A percentile compares a stretch with the other conserved stretches of the same genome.
Conservation (phyloP, 2,113 vertebrate genomes). For the Corythornis vintsioides region DNA sequence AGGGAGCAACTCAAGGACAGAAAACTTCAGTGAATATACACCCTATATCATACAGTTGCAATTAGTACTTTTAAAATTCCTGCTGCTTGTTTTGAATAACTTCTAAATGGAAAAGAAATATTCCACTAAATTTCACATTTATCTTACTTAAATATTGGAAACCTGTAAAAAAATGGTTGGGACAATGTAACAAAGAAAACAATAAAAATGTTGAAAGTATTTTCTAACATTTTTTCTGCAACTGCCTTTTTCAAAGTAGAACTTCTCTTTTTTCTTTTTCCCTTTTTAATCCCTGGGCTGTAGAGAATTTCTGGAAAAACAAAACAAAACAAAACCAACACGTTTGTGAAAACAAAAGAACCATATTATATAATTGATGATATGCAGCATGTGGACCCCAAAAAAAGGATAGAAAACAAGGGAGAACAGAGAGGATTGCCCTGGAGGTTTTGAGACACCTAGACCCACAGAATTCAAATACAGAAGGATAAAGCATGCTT, state of each 20-base stretch:
- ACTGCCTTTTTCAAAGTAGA: not conserved
- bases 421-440: not conserved
- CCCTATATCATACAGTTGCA: accelerated
- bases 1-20: not conserved
- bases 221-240: not conserved
- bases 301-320: not conserved
- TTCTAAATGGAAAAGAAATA: not conserved
- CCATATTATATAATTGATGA: not conserved
- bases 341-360: not conserved
- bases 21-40: not conserved
- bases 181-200: not conserved
- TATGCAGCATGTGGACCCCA: not conserved
- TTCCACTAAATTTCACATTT: not conserved
- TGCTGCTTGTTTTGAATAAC: not conserved
- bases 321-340: too few relatives aligned
- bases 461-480: not conserved
- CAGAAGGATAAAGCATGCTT: not conserved
- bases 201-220: not conserved
- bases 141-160: not conserved
- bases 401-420: not conserved
- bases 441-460: not conserved
- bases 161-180: not conserved
- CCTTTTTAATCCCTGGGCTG: not conserved
- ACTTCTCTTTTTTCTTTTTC: not conserved
- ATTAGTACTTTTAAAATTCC: not conserved